A percentile compares a stretch with the other conserved stretches of the same genome.
phyloP scores from a whole-genome alignment of 2,113 vertebrate genomes.

The Percopsis transmontana region DNA sequence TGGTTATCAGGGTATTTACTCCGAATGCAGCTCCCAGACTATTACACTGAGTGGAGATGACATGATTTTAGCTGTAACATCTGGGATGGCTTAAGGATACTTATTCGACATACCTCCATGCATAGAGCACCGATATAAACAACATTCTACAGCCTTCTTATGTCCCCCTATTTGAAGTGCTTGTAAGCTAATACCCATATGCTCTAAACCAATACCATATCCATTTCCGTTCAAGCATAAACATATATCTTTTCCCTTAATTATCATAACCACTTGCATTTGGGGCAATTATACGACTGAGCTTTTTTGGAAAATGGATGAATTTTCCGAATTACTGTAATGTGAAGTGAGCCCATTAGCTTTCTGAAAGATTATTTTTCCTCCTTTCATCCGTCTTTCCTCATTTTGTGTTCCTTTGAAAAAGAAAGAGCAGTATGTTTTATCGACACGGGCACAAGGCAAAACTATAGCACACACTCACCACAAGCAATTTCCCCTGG shows the following conservation, averaged over 20 bases:
- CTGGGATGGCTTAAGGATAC: constrained; percentile 68
- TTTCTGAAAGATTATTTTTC: constrained; percentile 31
- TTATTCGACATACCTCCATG: constrained; percentile 58
- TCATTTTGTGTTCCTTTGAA: constrained; percentile 27
- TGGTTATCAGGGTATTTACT: constrained; percentile 65
- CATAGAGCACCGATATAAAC: constrained; percentile 65
- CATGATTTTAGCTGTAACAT: constrained; percentile 71
- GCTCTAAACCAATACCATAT: constrained; percentile 65
- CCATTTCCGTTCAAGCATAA: constrained; percentile 53
- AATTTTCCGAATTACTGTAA: constrained; percentile 32
- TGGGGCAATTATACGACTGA: constrained; percentile 39
- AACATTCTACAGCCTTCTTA: constrained; percentile 50
- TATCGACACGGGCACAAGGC: too few relatives aligned
- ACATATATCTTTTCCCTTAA: constrained; percentile 55
- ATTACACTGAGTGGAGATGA: constrained; percentile 69
- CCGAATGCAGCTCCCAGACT: constrained; percentile 62
- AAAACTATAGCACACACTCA: too few relatives aligned
- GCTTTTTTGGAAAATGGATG: constrained; percentile 20
- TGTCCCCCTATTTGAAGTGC: constrained; percentile 55
- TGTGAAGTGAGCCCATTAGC: constrained; percentile 48
- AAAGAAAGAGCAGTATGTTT: constrained; percentile 34
- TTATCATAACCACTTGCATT: constrained; percentile 62
- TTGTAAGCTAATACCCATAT: constrained; percentile 63
- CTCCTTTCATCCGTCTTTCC: constrained; percentile 13
- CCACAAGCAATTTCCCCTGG: too few relatives aligned